A percentile compares a stretch with the other conserved stretches of the same genome.
Conservation (phyloP, 2,888 invertebrate species). For the Sialis lutaria region DNA sequence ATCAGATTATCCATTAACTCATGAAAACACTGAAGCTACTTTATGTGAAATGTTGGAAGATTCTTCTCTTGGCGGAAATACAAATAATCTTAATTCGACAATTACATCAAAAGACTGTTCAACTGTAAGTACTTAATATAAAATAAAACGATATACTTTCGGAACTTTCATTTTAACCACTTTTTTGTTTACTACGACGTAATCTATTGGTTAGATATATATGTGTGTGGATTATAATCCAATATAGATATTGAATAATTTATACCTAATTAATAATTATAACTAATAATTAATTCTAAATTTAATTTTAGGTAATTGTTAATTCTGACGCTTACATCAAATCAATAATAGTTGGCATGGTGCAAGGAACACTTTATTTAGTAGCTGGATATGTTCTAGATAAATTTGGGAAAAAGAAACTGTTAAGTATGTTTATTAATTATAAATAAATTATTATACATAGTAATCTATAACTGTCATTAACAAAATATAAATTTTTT, state of each 20-base stretch:
- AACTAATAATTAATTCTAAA: neutral
- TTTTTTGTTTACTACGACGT: too few relatives aligned
- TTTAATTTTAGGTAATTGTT: constrained; percentile 15
- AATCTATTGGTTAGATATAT: too few relatives aligned
- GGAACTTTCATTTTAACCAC: too few relatives aligned
- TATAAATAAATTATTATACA: neutral
- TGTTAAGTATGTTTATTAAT: constrained; percentile 28
- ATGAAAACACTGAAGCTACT: constrained; percentile 20
- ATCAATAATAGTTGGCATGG: constrained; percentile 45
- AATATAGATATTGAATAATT: too few relatives aligned
- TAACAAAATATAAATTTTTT: too few relatives aligned
- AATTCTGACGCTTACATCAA: constrained; percentile 40
- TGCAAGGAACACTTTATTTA: constrained; percentile 42
- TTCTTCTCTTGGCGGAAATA: constrained; percentile 12
- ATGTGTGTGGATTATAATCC: too few relatives aligned
- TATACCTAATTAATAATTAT: too few relatives aligned
- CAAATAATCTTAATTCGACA: constrained; percentile 11
- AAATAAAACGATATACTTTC: too few relatives aligned
- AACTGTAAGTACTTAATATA: constrained; percentile 18
- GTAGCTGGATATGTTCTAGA: constrained; percentile 37
- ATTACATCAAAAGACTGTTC: constrained; percentile 16
- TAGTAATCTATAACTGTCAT: too few relatives aligned
- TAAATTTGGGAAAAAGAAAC: constrained; percentile 30
- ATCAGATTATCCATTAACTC: constrained; percentile 19
- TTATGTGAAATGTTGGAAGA: constrained; percentile 33